Conservation (phyloP, 2,113 vertebrate genomes). For the Sminthopsis crassicaudata region DNA sequence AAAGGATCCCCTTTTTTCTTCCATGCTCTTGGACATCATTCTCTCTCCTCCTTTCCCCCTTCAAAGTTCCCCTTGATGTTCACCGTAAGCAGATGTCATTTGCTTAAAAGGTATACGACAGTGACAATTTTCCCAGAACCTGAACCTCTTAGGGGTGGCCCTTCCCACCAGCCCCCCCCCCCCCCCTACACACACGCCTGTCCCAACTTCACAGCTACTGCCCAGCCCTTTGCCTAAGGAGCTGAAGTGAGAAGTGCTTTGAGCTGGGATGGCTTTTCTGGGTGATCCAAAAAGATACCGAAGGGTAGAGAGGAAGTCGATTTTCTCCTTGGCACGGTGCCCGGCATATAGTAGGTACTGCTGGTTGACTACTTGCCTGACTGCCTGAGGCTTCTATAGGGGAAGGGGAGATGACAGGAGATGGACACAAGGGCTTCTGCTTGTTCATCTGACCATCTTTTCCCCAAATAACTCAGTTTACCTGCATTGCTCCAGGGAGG, state of each 20-base stretch:
- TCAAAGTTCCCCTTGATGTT: neutral
- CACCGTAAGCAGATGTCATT: neutral
- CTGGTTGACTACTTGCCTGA: neutral
- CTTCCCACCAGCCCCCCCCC: neutral
- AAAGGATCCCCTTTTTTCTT: neutral
- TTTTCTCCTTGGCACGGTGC: neutral
- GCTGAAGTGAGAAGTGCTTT: neutral
- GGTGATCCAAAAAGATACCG: neutral
- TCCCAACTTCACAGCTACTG: neutral
- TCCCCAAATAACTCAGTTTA: constrained; percentile 59
- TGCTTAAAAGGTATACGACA: neutral
- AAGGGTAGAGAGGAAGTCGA: neutral
- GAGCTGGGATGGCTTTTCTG: neutral
- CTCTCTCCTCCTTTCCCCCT: neutral
- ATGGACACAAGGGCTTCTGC: neutral
- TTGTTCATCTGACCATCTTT: constrained; percentile 11
- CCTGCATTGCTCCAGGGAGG: constrained; percentile 30
- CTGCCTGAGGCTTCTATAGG: neutral
- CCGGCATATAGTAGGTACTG: neutral
- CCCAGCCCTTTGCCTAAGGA: neutral
- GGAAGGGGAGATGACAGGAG: neutral
- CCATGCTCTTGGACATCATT: neutral
- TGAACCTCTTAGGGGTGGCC: neutral
- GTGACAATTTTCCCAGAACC: neutral
- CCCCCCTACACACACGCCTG: no score